Conservation (phyloP, 1,140 invertebrate species). For the Prorops nasuta region DNA sequence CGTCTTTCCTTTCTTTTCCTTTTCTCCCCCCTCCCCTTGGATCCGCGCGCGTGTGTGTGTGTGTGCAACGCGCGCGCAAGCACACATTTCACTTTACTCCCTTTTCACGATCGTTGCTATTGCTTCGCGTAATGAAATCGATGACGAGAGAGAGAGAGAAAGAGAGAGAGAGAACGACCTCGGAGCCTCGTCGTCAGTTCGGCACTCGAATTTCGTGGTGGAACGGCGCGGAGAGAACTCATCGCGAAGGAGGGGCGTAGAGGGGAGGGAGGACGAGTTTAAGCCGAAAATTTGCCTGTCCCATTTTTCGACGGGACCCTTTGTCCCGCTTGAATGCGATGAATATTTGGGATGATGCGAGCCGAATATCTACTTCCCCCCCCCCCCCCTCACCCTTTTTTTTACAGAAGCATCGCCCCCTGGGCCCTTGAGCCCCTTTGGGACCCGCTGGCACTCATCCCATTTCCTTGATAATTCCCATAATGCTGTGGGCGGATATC, state of each 20-base stretch:
- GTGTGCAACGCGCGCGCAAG: slow-evolving; percentile 15
- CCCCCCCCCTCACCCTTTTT: too few relatives aligned
- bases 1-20: slow-evolving; percentile 18
- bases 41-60: neutral
- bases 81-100: slow-evolving; percentile 38
- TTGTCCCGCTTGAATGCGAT: too few relatives aligned
- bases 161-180: neutral
- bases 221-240: too few relatives aligned
- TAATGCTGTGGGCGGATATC: slow-evolving; percentile 58
- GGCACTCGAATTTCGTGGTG: too few relatives aligned
- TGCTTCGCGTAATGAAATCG: slow-evolving; percentile 27
- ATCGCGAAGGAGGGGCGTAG: too few relatives aligned
- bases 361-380: too few relatives aligned
- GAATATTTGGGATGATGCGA: too few relatives aligned
- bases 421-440: slow-evolving; percentile 22
- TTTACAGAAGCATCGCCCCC: slow-evolving; percentile 4
- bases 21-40: neutral
- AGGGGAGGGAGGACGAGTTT: too few relatives aligned
- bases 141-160: neutral
- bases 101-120: slow-evolving; percentile 24
- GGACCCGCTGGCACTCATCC: slow-evolving; percentile 45
- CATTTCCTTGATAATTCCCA: slow-evolving; percentile 56
- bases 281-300: too few relatives aligned
- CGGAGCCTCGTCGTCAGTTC: too few relatives aligned
- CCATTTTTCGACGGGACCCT: too few relatives aligned